Conservation (phyloP, 2,888 invertebrate genomes). For the Epirrhoe tristata region DNA sequence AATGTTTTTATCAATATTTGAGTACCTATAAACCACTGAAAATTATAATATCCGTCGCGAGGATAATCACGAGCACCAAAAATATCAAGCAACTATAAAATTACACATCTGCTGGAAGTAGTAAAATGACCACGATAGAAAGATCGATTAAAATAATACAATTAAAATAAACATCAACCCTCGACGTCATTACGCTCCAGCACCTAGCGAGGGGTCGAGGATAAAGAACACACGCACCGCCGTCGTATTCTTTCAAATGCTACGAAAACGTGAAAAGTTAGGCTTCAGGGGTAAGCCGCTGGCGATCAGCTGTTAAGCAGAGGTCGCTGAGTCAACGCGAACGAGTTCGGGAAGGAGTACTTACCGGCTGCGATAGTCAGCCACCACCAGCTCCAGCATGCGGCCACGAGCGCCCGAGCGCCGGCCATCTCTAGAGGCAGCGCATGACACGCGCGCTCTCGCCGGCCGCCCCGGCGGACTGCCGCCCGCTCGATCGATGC, state of each 20-base stretch:
- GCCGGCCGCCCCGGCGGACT: slow-evolving; percentile 85
- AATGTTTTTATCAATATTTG: slow-evolving; percentile 37
- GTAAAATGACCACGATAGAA: slow-evolving; percentile 35
- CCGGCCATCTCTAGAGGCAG: slow-evolving; percentile 83
- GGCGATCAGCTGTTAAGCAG: slow-evolving; percentile 68
- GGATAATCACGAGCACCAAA: slow-evolving; percentile 29
- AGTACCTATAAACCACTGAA: slow-evolving; percentile 33
- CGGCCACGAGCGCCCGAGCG: slow-evolving; percentile 85
- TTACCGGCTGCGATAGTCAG: slow-evolving; percentile 83
- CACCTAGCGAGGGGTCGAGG: slow-evolving; percentile 55
- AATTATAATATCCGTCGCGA: slow-evolving; percentile 21
- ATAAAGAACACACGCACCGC: slow-evolving; percentile 57
- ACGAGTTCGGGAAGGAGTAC: slow-evolving; percentile 54
- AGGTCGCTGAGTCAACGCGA: slow-evolving; percentile 1
- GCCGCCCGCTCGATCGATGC: slow-evolving; percentile 72
- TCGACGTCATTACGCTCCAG: slow-evolving; percentile 49
- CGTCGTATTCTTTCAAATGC: slow-evolving; percentile 55
- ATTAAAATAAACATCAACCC: slow-evolving; percentile 60
- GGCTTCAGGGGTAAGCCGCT: slow-evolving; percentile 53
- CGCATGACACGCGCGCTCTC: slow-evolving; percentile 84
- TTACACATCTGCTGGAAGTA: slow-evolving; percentile 14
- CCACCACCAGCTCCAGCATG: slow-evolving; percentile 84
- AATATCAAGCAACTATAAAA: slow-evolving; percentile 25
- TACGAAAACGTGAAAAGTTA: slow-evolving; percentile 63
- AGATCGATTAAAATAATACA: slow-evolving; percentile 54